Base-by-base conservation (phyloP, 30 jellyfish, hydroid and myxozoan genomes). In the Cassiopea xamachana region DNA sequence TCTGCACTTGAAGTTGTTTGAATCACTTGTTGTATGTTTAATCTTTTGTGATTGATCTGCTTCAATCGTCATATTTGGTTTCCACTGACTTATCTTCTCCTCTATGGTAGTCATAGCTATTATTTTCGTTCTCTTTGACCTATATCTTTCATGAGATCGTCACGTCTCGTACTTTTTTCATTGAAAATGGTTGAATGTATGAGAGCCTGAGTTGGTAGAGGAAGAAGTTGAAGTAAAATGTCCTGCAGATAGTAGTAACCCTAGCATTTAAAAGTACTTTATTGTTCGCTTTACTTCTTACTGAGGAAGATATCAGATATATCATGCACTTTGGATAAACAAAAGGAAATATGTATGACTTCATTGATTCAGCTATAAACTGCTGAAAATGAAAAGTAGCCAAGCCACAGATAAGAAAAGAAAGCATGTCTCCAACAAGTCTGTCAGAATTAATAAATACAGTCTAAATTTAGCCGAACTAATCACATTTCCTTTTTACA, bases 381-480 rank as follows among this genome's bases (percentile, higher is more conserved):
- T 2, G 8, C 74, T 64, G 8, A 4, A 64, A 2, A 16, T 64
- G 74, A 64, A 64, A 64, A 82, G 64, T 69, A 10, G 90, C 90
- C 90, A 82, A 82, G 80, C 90, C 90, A 82, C 90, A 82, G 73
- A 47, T 82, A 67, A 62, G 50, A 10, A 4, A 67, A 18, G 62
- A 46, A 82, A 61, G 82, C 67, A 64, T 46, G 74, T 82, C 61
- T 46, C 39, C 82, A 14, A 62, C 82, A 43, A 48, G 61, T 7
- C 61, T 14, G 82, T 17, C 74, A 64, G 43, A 64, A 17, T 64
- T 64, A 64, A 64, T 64, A 64, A 64, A 64, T 4, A 27, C 74
- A 14, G 7, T 55, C 87, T 48, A 78, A 48, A 48, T 18, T 2
- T 78, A 78, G 87, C 59, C 6, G 39, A 7, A 14, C 68, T 70